Evolutionary conservation across 2,113 vertebrate species (phyloP).

Genomic region (Podarcis raffonei): DNA sequence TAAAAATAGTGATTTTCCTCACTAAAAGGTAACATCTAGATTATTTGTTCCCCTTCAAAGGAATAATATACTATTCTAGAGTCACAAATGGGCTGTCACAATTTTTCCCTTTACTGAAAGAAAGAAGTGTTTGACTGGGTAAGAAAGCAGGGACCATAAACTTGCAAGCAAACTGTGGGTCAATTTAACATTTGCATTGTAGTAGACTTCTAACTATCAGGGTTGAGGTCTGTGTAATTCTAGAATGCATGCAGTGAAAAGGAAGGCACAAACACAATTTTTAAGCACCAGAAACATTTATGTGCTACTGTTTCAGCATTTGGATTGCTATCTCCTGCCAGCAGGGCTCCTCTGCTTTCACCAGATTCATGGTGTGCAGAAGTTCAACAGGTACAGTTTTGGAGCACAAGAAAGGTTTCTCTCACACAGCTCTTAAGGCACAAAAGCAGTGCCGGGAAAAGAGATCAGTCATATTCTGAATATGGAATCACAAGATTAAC

Average conservation of each 20-base stretch:
- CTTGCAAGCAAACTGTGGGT: not conserved
- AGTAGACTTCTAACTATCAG: not conserved
- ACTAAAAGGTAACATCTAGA: conserved; percentile 35
- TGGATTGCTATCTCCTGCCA: not conserved
- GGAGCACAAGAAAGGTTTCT: not conserved
- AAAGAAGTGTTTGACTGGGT: too few relatives aligned
- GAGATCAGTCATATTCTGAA: not conserved
- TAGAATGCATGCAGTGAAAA: not conserved
- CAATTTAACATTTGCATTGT: not conserved
- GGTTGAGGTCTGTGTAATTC: not conserved
- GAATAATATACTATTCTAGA: not conserved
- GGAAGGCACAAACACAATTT: not conserved
- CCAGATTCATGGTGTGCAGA: not conserved
- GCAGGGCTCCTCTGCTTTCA: not conserved
- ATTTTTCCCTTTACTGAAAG: not conserved
- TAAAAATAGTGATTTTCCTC: conserved; percentile 59
- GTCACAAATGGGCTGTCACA: not conserved
- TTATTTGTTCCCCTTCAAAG: conserved; percentile 34
- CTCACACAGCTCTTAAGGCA: not conserved
- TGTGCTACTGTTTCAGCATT: not conserved
- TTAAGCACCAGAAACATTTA: not conserved
- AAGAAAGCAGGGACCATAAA: not conserved
- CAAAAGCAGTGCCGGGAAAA: not conserved
- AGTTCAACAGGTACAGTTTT: not conserved
- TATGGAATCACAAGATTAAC: not conserved